Percentiles rank a stretch among this genome's conserved stretches.
These are phyloP conservation scores for Gavialis gangeticus DNA, from an alignment of 2,113 vertebrate species.

Conservation along the genomic window DNA sequence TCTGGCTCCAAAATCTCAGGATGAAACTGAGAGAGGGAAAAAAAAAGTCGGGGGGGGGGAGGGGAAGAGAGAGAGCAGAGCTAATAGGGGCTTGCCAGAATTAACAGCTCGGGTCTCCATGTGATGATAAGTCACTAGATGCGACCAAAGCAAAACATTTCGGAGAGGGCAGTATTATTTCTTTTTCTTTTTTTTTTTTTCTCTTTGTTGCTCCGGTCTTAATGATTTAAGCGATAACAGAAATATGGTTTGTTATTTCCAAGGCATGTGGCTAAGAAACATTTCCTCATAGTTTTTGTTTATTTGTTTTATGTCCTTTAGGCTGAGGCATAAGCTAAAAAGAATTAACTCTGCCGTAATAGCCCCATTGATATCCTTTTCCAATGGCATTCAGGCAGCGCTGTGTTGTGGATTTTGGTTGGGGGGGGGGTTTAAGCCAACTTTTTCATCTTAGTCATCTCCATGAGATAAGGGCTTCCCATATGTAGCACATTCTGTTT, in stretches of 20 bases:
- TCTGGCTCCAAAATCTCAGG: slow-evolving; percentile 62
- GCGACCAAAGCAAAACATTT: not conserved
- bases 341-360: not conserved
- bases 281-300: not conserved
- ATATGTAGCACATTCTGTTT: not conserved
- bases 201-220: not conserved
- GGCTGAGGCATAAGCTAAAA: not conserved
- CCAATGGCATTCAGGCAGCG: not conserved
- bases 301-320: not conserved
- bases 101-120: not conserved
- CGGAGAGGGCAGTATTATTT: not conserved
- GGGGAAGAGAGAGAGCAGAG: too few species aligned
- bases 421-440: not conserved
- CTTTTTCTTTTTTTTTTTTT: not conserved
- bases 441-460: not conserved
- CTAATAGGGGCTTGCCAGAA: not conserved
- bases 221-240: not conserved
- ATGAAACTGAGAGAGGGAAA: slow-evolving; percentile 48
- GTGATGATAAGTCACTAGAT: too few species aligned
- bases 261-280: not conserved
- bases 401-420: not conserved
- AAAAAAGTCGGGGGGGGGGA: too few species aligned
- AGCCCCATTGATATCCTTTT: not conserved
- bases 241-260: not conserved
- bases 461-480: slow-evolving; percentile 4